A percentile compares a stretch with the other conserved stretches of the same genome.
Evolutionary conservation across 2,113 vertebrate species (phyloP).

Genomic region (Ameiurus melas): DNA sequence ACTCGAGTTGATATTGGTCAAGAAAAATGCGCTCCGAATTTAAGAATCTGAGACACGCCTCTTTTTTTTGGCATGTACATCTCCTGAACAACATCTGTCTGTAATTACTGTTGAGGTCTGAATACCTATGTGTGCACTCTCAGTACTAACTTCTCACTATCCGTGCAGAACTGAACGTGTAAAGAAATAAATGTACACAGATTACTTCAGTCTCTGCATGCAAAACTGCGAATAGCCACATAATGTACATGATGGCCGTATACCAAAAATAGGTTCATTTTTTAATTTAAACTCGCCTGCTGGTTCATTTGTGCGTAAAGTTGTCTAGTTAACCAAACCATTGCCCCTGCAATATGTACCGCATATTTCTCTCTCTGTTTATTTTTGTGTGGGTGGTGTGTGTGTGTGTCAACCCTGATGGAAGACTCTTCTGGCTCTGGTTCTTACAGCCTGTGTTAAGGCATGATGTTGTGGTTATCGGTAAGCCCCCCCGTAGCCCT

Average conservation of each 20-base stretch:
- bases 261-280: background rate
- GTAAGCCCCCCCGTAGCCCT: slow-evolving; percentile 88
- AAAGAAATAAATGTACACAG: background rate
- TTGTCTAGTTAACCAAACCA: background rate
- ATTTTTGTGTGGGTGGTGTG: slow-evolving; percentile 18
- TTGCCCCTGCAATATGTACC: slow-evolving; percentile 11
- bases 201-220: background rate
- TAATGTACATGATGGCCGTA: background rate
- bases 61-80: background rate
- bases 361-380: slow-evolving; percentile 17
- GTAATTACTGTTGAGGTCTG: background rate
- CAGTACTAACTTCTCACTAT: background rate
- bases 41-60: background rate
- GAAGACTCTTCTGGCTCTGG: slow-evolving; percentile 62
- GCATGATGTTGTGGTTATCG: slow-evolving; percentile 75
- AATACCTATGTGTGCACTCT: background rate
- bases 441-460: slow-evolving; percentile 82
- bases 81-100: background rate
- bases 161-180: background rate
- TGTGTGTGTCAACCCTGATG: slow-evolving; percentile 25
- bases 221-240: background rate
- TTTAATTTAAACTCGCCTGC: background rate
- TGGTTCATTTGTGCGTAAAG: background rate
- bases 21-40: background rate
- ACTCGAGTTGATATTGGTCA: background rate